Percentiles rank a stretch among this genome's conserved stretches.
Conservation (phyloP, 2,113 vertebrate genomes). For the Haliaeetus leucogaster region DNA sequence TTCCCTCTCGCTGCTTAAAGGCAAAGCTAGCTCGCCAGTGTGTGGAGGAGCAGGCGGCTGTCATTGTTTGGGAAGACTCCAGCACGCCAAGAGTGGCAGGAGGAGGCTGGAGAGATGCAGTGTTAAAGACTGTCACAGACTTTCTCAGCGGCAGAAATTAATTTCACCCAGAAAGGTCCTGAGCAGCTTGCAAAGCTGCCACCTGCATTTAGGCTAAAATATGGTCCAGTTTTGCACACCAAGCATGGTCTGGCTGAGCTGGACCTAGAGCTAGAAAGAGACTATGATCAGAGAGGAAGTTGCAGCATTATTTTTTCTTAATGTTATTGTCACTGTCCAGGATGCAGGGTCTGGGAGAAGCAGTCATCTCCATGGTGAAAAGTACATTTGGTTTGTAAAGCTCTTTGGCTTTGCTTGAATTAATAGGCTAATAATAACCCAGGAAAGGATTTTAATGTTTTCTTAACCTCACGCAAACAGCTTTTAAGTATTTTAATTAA, state of each 20-base stretch:
- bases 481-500: conserved; percentile 30
- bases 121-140: not conserved
- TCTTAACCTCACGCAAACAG: conserved; percentile 27
- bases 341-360: not conserved
- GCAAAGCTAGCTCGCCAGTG: not conserved
- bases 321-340: not conserved
- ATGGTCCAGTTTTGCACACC: not conserved
- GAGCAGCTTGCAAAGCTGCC: not conserved
- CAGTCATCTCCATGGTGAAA: not conserved
- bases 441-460: conserved; percentile 41
- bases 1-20: not conserved
- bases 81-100: not conserved
- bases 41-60: not conserved
- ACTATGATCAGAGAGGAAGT: not conserved
- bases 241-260: not conserved
- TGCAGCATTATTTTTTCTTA: not conserved
- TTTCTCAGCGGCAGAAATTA: not conserved
- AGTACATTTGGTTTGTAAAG: conserved; percentile 10
- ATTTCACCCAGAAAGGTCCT: not conserved
- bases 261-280: not conserved
- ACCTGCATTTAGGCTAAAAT: not conserved
- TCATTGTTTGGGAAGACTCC: not conserved
- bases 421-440: conserved; percentile 20
- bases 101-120: not conserved
- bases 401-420: conserved; percentile 40